Evolutionary conservation across 1,140 invertebrate genomes (phyloP).

Genomic region (Teleogryllus occipitalis): DNA sequence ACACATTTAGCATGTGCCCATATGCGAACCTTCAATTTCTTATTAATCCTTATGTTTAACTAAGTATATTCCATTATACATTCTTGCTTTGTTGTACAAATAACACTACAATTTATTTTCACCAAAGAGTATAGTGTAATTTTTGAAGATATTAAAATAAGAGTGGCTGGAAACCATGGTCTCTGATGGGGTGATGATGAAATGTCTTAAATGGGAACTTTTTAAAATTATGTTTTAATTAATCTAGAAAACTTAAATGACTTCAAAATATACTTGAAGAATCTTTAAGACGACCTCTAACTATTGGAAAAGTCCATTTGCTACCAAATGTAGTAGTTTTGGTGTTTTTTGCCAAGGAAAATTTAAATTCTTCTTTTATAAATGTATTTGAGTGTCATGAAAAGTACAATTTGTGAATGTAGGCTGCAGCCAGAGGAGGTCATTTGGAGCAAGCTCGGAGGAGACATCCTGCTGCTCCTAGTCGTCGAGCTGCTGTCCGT

Average conservation of each 20-base stretch:
- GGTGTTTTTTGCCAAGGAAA: neutral
- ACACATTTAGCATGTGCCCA: too few relatives aligned
- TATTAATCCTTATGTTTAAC: too few relatives aligned
- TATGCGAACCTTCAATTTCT: too few relatives aligned
- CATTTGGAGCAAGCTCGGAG: constrained; percentile 24
- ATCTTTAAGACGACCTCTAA: neutral
- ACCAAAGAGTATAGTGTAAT: too few relatives aligned
- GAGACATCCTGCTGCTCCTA: constrained; percentile 15
- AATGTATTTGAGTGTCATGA: neutral
- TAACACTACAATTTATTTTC: too few relatives aligned
- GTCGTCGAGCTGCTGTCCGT: constrained; percentile 20
- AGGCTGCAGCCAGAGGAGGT: constrained; percentile 25
- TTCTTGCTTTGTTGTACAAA: too few relatives aligned
- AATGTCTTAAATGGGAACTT: too few relatives aligned
- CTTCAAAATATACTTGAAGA: neutral
- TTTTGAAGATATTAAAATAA: too few relatives aligned
- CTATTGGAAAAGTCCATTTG: neutral
- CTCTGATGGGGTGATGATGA: too few relatives aligned
- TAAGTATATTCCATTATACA: too few relatives aligned
- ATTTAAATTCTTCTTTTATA: neutral
- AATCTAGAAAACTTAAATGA: neutral
- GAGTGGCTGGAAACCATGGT: too few relatives aligned
- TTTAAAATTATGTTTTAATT: neutral
- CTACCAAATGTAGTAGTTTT: neutral
- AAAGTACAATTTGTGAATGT: neutral